Evolutionary conservation across 2,113 vertebrate genomes (phyloP).

Genomic region (Erythrolamprus reginae): DNA sequence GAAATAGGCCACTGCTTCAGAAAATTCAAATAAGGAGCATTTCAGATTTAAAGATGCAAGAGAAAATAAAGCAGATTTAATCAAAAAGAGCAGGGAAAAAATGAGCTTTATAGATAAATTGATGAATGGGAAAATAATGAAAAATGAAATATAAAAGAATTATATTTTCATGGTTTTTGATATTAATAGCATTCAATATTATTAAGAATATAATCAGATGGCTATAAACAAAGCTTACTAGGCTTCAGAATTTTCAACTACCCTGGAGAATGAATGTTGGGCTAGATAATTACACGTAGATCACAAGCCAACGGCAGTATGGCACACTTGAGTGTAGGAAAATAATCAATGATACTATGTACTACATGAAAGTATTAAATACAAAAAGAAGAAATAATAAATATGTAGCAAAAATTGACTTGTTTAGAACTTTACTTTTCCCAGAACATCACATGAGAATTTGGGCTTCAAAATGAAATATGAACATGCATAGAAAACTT

Average conservation of each 20-base stretch:
- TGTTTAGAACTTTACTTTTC: background rate
- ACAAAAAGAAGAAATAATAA: background rate
- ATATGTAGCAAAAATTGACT: background rate
- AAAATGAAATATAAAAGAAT: background rate
- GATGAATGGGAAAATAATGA: background rate
- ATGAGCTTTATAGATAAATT: slow-evolving; percentile 9
- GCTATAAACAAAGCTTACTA: background rate
- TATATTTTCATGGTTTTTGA: background rate
- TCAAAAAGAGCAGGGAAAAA: slow-evolving; percentile 18
- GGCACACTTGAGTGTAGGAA: background rate
- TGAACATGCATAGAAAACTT: background rate
- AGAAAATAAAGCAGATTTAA: background rate
- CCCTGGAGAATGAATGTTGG: background rate
- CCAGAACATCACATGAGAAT: background rate
- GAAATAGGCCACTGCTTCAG: slow-evolving; percentile 68
- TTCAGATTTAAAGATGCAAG: slow-evolving; percentile 37
- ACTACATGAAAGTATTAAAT: background rate
- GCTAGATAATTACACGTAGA: background rate
- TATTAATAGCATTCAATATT: background rate
- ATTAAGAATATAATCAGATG: background rate
- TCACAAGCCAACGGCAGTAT: background rate
- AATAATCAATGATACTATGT: background rate
- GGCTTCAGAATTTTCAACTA: background rate
- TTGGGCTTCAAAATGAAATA: background rate
- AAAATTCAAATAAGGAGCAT: slow-evolving; percentile 61